phyloP scores from a whole-genome alignment of 2,888 invertebrate species.

The Cryptosula pallasiana region DNA sequence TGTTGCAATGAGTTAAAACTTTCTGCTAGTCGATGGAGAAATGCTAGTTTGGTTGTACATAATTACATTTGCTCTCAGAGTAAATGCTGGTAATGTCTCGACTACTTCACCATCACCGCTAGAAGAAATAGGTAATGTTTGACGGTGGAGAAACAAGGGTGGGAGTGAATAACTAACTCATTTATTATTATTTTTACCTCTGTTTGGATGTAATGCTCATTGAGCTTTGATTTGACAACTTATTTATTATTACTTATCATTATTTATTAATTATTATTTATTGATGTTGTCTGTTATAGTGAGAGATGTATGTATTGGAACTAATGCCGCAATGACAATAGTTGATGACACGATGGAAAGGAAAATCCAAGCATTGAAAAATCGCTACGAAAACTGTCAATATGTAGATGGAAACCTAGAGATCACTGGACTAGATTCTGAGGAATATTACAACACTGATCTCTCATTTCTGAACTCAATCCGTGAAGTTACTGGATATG shows the following conservation, averaged over 20 bases:
- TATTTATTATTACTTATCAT: background rate
- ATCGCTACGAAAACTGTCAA: conserved; percentile 88
- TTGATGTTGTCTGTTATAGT: background rate
- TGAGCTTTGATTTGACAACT: background rate
- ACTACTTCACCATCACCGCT: too few species aligned
- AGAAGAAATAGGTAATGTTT: too few species aligned
- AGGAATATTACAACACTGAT: conserved; percentile 64
- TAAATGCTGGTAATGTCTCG: too few species aligned
- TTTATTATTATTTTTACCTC: too few species aligned
- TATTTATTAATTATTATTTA: background rate
- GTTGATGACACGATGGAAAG: background rate
- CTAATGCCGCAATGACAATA: background rate
- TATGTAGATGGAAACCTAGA: conserved; percentile 98
- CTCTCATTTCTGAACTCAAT: conserved; percentile 87
- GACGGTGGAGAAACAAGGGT: too few species aligned
- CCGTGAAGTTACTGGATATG: conserved; percentile 88
- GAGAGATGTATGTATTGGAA: conserved; percentile 21
- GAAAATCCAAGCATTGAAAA: background rate
- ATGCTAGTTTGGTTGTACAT: too few species aligned
- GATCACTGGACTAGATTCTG: conserved; percentile 73
- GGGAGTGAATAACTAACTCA: too few species aligned
- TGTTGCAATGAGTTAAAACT: too few species aligned
- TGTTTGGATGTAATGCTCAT: background rate
- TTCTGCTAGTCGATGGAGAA: too few species aligned
- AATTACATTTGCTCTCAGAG: too few species aligned